Percentiles rank a stretch among this genome's conserved stretches.
These are phyloP conservation scores for Myotis lucifugus DNA, from an alignment of 2,113 vertebrate genomes.

Conservation along the genomic window DNA sequence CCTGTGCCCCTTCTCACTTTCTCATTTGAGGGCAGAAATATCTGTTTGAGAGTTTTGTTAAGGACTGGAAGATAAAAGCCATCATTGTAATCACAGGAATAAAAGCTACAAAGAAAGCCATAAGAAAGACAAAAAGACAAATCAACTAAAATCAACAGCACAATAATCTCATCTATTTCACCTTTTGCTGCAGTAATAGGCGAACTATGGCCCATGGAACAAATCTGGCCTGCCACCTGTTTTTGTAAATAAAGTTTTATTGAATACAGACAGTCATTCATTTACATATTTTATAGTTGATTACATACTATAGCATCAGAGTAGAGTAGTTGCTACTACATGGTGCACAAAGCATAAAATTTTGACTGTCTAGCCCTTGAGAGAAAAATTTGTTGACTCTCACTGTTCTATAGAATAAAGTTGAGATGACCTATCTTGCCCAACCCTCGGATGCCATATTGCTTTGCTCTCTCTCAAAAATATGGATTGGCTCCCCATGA, in stretches of 20 bases:
- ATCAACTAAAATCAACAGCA: not conserved
- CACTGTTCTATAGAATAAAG: not conserved
- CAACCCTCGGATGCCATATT: not conserved
- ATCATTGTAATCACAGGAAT: not conserved
- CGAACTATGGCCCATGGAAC: not conserved
- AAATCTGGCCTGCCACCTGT: not conserved
- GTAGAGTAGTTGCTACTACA: not conserved
- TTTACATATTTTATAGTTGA: not conserved
- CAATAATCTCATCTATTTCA: not conserved
- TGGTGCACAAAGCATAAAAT: not conserved
- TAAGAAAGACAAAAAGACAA: not conserved
- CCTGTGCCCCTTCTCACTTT: not conserved
- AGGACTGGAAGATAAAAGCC: not conserved
- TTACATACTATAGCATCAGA: not conserved
- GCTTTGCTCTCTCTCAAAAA: constrained; percentile 2
- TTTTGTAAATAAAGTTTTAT: constrained; percentile 26
- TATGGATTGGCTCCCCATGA: not conserved
- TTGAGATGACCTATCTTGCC: not conserved
- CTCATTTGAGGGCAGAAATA: not conserved
- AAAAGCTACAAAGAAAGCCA: not conserved
- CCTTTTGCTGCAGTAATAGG: not conserved
- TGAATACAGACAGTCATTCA: not conserved
- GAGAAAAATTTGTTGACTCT: not conserved
- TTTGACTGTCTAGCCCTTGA: not conserved
- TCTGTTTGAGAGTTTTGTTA: not conserved